Conservation (phyloP, 2,113 vertebrate species). For the Centropristis striata region DNA sequence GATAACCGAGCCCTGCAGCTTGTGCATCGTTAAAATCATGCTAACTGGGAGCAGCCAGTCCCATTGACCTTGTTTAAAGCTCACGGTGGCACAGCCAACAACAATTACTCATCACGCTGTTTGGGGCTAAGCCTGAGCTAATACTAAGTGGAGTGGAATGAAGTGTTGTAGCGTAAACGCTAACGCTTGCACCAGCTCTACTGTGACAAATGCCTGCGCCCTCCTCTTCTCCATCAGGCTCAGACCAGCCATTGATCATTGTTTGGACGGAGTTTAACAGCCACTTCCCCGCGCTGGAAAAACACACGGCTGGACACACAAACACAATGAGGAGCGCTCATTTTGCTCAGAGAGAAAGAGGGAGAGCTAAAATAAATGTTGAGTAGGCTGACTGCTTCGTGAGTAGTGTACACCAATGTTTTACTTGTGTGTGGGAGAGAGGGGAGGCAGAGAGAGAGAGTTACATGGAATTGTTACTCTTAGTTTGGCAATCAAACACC, state of each 20-base stretch:
- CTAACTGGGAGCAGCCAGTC: conserved; percentile 15
- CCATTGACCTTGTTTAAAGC: conserved; percentile 59
- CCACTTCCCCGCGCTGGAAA: conserved; percentile 33
- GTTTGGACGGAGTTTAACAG: conserved; percentile 42
- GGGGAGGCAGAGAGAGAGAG: conserved; percentile 35
- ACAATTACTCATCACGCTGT: conserved; percentile 34
- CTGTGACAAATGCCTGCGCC: conserved; percentile 52
- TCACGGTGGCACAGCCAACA: conserved; percentile 34
- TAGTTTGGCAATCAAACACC: conserved; percentile 57
- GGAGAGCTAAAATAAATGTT: conserved; percentile 75
- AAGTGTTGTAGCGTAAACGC: conserved; percentile 44
- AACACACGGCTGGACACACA: conserved; percentile 24
- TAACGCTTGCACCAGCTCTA: conserved; percentile 18
- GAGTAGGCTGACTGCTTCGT: conserved; percentile 76
- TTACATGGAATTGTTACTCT: conserved; percentile 45
- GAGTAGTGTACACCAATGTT: conserved; percentile 66
- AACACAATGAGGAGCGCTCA: conserved; percentile 33
- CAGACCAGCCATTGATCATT: conserved; percentile 49
- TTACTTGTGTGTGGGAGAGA: conserved; percentile 77
- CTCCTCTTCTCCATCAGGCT: conserved; percentile 46
- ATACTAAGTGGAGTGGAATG: conserved; percentile 49
- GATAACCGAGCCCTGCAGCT: neutral
- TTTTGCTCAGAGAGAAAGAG: conserved; percentile 42
- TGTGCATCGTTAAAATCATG: neutral
- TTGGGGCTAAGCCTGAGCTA: conserved; percentile 51